phyloP scores from a whole-genome alignment of 1,140 invertebrate species.

The Drosophila nigromelanica region DNA sequence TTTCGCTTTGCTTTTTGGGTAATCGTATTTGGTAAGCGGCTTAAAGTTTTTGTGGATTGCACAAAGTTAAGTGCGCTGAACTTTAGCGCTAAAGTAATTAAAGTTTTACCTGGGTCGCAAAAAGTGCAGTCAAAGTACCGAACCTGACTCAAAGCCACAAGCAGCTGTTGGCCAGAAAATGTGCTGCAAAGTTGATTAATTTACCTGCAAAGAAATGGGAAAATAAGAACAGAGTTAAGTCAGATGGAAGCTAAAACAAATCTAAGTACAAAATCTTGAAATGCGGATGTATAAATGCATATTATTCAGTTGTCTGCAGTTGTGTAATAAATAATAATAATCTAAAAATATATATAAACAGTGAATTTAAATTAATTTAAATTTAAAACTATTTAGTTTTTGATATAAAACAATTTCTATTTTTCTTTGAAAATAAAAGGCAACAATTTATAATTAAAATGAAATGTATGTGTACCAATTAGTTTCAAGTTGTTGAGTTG shows the following conservation, averaged over 20 bases:
- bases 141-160: conserved; percentile 26
- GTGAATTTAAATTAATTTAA: too few species aligned
- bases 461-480: too few species aligned
- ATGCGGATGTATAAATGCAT: too few species aligned
- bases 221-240: conserved; percentile 10
- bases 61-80: conserved; percentile 65
- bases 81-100: conserved; percentile 75
- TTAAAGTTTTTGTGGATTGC: conserved; percentile 60
- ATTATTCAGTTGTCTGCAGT: too few species aligned
- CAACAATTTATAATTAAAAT: too few species aligned
- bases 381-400: too few species aligned
- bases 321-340: too few species aligned
- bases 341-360: too few species aligned
- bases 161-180: conserved; percentile 1
- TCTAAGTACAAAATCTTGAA: not conserved
- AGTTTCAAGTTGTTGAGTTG: too few species aligned
- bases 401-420: too few species aligned
- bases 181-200: conserved; percentile 22
- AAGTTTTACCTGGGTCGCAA: conserved; percentile 55
- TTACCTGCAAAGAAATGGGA: conserved; percentile 60
- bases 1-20: conserved; percentile 27
- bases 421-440: too few species aligned
- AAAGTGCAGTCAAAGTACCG: conserved; percentile 43
- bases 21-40: conserved; percentile 57
- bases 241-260: not conserved